These are phyloP conservation scores for Agrilus planipennis DNA, from an alignment of 1,140 invertebrate genomes.

Conservation along the genomic window DNA sequence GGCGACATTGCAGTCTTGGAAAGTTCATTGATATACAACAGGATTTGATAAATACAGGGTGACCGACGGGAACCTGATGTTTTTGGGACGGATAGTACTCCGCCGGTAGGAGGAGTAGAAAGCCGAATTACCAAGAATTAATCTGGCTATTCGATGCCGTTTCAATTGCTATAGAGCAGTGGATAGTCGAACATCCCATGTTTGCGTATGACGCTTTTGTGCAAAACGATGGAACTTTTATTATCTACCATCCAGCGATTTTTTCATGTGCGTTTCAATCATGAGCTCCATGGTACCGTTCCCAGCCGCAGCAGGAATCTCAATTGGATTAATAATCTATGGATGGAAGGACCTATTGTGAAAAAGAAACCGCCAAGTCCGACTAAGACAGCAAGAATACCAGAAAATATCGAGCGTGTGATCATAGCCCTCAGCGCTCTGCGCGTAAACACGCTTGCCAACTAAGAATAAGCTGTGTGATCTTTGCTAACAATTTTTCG, in stretches of 20 bases:
- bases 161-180: conserved; percentile 5
- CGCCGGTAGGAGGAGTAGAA: not conserved
- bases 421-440: too few relatives aligned
- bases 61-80: too few relatives aligned
- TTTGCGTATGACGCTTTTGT: conserved; percentile 8
- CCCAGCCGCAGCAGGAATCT: conserved; percentile 5
- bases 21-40: too few relatives aligned
- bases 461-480: conserved; percentile 5
- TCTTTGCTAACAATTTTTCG: conserved; percentile 8
- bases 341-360: conserved; percentile 11
- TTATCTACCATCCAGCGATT: conserved; percentile 1
- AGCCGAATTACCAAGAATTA: not conserved
- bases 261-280: conserved; percentile 9
- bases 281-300: too few relatives aligned
- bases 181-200: conserved; percentile 6
- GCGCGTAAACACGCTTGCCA: too few relatives aligned
- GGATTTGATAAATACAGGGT: too few relatives aligned
- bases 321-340: conserved; percentile 13
- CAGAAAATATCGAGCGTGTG: conserved; percentile 13
- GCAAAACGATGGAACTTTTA: conserved; percentile 6
- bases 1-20: too few relatives aligned
- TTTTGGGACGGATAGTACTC: too few relatives aligned
- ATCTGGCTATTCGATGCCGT: not conserved
- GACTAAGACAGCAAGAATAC: conserved; percentile 11
- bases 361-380: conserved; percentile 14